These are phyloP conservation scores for Caradrina clavipalpis DNA, from an alignment of 2,888 invertebrate species.

Conservation along the genomic window DNA sequence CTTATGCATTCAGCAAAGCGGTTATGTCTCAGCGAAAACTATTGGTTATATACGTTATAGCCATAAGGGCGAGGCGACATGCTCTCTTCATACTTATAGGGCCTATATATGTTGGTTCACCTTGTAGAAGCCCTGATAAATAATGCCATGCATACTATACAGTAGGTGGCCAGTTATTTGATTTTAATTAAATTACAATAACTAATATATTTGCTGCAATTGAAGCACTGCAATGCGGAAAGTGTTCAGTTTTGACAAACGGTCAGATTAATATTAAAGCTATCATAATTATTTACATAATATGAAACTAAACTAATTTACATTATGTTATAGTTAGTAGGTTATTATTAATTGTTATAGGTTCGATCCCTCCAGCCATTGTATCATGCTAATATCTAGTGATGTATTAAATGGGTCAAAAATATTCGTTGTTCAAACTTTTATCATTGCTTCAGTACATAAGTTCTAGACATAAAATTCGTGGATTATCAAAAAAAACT, in stretches of 20 bases:
- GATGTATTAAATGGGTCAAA: too few species aligned
- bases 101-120: not conserved
- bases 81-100: constrained; percentile 6
- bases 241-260: constrained; percentile 39
- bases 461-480: too few species aligned
- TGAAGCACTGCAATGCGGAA: not conserved
- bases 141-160: not conserved
- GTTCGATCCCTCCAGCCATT: constrained; percentile 5
- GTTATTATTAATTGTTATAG: constrained; percentile 13
- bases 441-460: not conserved
- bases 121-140: not conserved
- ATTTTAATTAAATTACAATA: not conserved
- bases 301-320: constrained; percentile 27
- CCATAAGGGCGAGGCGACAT: constrained; percentile 13
- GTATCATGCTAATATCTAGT: constrained; percentile 13
- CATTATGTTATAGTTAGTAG: constrained; percentile 2
- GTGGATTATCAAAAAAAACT: too few species aligned
- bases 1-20: constrained; percentile 15
- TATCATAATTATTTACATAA: constrained; percentile 27
- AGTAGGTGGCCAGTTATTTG: not conserved
- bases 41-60: not conserved
- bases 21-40: not conserved
- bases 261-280: not conserved
- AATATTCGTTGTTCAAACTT: not conserved
- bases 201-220: not conserved